These are phyloP conservation scores for Clostera curtula DNA, from an alignment of 2,888 invertebrate species.

Conservation along the genomic window DNA sequence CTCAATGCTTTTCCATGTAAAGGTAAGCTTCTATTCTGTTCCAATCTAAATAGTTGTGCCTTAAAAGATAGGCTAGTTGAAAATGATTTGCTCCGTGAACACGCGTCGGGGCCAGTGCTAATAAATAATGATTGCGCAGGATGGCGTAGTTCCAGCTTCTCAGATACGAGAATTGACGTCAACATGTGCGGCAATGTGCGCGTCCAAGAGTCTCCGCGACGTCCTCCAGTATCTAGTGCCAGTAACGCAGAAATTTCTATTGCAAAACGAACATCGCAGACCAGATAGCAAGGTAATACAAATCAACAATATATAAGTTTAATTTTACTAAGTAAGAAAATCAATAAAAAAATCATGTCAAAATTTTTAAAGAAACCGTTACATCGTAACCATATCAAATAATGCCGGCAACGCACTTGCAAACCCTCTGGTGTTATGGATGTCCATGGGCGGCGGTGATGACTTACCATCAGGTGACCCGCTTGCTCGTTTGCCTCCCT, in stretches of 20 bases:
- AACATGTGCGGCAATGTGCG: slow-evolving; percentile 89
- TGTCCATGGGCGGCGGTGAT: too few relatives aligned
- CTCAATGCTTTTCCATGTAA: slow-evolving; percentile 81
- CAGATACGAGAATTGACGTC: slow-evolving; percentile 69
- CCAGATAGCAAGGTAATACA: slow-evolving; percentile 50
- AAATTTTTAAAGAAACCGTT: too few relatives aligned
- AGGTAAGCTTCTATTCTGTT: slow-evolving; percentile 56
- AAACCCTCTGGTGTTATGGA: too few relatives aligned
- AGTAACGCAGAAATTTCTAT: slow-evolving; percentile 41
- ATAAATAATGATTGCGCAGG: slow-evolving; percentile 26
- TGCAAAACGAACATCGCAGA: slow-evolving; percentile 29
- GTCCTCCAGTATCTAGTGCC: slow-evolving; percentile 59
- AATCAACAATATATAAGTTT: too few relatives aligned
- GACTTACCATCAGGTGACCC: too few relatives aligned
- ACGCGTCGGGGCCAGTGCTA: too few relatives aligned
- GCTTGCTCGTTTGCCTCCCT: too few relatives aligned
- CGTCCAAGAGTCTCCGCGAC: slow-evolving; percentile 59
- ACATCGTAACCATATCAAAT: too few relatives aligned
- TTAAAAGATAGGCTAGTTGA: background rate
- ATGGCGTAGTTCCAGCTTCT: slow-evolving; percentile 42
- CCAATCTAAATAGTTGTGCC: background rate
- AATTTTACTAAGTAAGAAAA: too few relatives aligned
- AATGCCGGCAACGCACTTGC: too few relatives aligned
- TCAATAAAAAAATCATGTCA: too few relatives aligned
- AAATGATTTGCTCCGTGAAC: too few relatives aligned